Base-by-base conservation (phyloP, 1,140 invertebrate genomes). In the Zaprionus taronus region DNA sequence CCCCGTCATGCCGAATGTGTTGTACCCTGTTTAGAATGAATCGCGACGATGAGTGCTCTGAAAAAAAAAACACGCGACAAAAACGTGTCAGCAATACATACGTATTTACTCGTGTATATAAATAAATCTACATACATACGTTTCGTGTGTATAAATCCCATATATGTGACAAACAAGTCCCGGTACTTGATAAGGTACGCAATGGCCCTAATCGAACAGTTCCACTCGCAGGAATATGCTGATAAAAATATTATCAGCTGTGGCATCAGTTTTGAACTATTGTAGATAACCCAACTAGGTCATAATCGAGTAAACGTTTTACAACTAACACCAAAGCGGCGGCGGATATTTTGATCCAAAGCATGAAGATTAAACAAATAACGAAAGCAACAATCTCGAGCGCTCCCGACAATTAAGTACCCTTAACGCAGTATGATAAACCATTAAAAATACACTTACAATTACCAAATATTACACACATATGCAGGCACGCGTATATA, bases 81-180 rank as follows among this genome's bases (percentile, higher is more conserved):
- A 86, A 85, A 85, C 83, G 82, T 85, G 82, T 76, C 71, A 28
- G 5, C 17, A 51, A 24, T 22, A 9, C 7, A 7, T 31, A 7
- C 28, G 3, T 34, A 34, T 34, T 34, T 34, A 11, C 31, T 34
- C 9, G 4, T 34, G 9, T 28, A 34, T 9, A 0, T 3, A 34
- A 34, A 11, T 34, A 34, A 3, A 11, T 2, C 2, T 34, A 34
- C 9, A 11, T 11, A 34, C 31, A 34, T 34, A 34, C 9, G 26
- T 28, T 6, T 31, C 1, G 0, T 11, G 2, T 31, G 9, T 31
- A 31, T 31, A 31, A 11, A 31, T 31, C 2, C 31, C 31, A 31
- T 31, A 12, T 56, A 44, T 41, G 44, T 28, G 22, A 31, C 41
- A 34, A 62, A 31, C 24, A 11, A 26, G 2, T 6, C 41, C 28